Percentiles rank a stretch among this genome's conserved stretches.
These are phyloP conservation scores for Gymnoscopelus microlampas DNA, from an alignment of 2,797 vertebrate species.

Conservation along the genomic window DNA sequence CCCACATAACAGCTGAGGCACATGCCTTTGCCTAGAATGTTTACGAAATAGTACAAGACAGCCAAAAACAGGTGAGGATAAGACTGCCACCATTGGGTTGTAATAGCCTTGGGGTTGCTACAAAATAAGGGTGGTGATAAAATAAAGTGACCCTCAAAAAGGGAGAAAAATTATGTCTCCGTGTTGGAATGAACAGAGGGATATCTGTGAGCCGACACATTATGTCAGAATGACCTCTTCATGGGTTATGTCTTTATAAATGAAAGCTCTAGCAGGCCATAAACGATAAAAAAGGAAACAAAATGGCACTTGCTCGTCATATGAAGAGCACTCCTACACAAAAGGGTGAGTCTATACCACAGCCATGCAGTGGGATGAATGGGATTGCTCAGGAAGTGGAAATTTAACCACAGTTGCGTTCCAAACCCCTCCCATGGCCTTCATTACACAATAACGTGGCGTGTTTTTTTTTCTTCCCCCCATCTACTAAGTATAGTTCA, in stretches of 20 bases:
- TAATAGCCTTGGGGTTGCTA: not conserved
- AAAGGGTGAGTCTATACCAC: conserved; percentile 52
- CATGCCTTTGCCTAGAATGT: not conserved
- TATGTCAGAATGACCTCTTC: conserved; percentile 2
- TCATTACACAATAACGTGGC: conserved; percentile 57
- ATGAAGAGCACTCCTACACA: conserved; percentile 60
- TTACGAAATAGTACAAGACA: not conserved
- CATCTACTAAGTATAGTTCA: conserved; percentile 21
- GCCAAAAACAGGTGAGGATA: conserved; percentile 6
- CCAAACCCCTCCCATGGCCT: conserved; percentile 51
- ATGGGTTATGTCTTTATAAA: conserved; percentile 23
- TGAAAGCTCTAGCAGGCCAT: not conserved
- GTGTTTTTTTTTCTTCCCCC: conserved; percentile 33
- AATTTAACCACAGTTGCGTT: conserved; percentile 48
- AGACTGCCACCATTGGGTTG: not conserved
- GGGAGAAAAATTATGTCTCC: not conserved
- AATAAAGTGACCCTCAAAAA: not conserved
- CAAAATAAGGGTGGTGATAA: not conserved
- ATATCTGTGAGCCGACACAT: not conserved
- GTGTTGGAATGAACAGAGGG: not conserved
- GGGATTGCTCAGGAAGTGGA: conserved; percentile 59
- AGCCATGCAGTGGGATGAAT: conserved; percentile 66
- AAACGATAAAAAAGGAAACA: conserved; percentile 8
- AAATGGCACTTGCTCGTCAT: not conserved
- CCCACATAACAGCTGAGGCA: conserved; percentile 9